These are phyloP conservation scores for Rhynchonycteris naso DNA, from an alignment of 2,797 vertebrate genomes.

Conservation along the genomic window DNA sequence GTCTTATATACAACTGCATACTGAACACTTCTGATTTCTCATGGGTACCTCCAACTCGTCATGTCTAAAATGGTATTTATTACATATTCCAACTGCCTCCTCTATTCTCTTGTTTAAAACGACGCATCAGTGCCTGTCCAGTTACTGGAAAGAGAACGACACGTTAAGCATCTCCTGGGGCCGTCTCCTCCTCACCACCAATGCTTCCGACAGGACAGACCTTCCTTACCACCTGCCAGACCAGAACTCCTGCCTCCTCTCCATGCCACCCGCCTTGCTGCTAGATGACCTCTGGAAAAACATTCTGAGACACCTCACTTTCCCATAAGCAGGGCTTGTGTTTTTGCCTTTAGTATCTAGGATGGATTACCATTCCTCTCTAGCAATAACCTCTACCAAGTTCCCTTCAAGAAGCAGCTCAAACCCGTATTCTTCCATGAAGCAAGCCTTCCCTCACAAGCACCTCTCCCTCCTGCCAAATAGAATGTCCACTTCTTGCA, in stretches of 20 bases:
- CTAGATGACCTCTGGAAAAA: slow-evolving; percentile 15
- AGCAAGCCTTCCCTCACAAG: not conserved
- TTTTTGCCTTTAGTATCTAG: not conserved
- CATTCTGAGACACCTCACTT: not conserved
- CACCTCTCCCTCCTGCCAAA: not conserved
- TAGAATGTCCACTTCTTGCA: not conserved
- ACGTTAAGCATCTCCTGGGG: not conserved
- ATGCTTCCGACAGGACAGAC: not conserved
- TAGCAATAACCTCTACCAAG: slow-evolving; percentile 22
- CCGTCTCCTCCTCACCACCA: not conserved
- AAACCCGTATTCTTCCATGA: not conserved
- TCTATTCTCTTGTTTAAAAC: not conserved
- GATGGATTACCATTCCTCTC: not conserved
- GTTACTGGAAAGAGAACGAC: not conserved
- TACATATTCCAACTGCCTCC: not conserved
- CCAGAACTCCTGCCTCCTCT: not conserved
- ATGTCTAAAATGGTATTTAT: slow-evolving; percentile 35
- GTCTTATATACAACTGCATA: not conserved
- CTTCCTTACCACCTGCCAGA: not conserved
- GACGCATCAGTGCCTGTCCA: not conserved
- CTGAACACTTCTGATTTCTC: not conserved
- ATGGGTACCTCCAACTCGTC: not conserved
- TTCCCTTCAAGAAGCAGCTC: not conserved
- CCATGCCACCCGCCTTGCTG: not conserved
- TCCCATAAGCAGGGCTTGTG: not conserved